Conservation (phyloP, 1,140 invertebrate genomes). For the Choristoneura fumiferana region DNA sequence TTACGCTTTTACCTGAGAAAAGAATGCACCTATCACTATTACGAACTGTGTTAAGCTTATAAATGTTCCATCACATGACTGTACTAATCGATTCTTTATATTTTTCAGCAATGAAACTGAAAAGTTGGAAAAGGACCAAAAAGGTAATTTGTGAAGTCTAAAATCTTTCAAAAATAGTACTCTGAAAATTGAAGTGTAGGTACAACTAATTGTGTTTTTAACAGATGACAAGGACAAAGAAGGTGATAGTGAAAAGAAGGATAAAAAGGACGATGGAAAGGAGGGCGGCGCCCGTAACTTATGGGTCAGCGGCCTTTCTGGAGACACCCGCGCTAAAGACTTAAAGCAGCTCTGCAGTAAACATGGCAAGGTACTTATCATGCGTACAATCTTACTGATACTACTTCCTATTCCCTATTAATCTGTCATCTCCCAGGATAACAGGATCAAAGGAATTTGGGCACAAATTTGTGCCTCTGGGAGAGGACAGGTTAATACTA, state of each 20-base stretch:
- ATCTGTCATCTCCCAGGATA: too few species aligned
- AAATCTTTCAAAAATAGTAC: too few species aligned
- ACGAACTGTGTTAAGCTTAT: not conserved
- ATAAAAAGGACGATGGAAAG: constrained; percentile 65
- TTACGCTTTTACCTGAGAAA: constrained; percentile 22
- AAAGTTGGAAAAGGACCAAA: constrained; percentile 59
- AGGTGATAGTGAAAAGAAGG: constrained; percentile 59
- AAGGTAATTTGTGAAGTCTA: constrained; percentile 46
- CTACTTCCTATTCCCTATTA: not conserved
- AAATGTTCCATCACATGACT: not conserved
- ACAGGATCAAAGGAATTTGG: too few species aligned
- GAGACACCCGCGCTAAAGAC: constrained; percentile 93
- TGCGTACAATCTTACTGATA: not conserved
- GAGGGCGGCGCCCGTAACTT: constrained; percentile 83
- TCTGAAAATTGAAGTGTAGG: too few species aligned
- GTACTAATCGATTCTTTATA: constrained; percentile 23
- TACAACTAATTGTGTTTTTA: constrained; percentile 17
- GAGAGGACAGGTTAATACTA: too few species aligned
- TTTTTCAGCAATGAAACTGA: constrained; percentile 70
- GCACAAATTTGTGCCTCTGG: too few species aligned
- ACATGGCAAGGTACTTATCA: constrained; percentile 86
- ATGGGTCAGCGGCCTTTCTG: constrained; percentile 95
- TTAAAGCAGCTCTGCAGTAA: constrained; percentile 94
- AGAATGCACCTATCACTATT: not conserved
- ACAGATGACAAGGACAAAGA: constrained; percentile 67